These are phyloP conservation scores for Acronicta aceris DNA, from an alignment of 2,888 invertebrate species.

Conservation along the genomic window DNA sequence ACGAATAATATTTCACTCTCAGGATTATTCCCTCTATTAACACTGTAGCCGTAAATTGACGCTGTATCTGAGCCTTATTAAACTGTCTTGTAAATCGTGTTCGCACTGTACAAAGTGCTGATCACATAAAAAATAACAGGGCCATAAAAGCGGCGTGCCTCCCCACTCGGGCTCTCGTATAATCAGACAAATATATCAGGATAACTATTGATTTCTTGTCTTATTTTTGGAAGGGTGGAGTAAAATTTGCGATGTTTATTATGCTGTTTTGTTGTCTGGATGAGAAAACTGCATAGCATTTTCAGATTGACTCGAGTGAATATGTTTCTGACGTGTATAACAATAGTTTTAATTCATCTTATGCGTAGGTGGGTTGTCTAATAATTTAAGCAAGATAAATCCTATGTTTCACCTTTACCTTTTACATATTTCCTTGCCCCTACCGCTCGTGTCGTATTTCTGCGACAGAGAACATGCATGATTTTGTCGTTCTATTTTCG, in stretches of 20 bases:
- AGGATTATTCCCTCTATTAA: constrained; percentile 50
- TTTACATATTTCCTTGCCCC: too few species aligned
- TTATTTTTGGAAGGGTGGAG: constrained; percentile 46
- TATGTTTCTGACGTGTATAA: too few species aligned
- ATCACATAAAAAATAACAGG: constrained; percentile 83
- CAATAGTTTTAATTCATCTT: too few species aligned
- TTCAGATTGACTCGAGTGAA: not conserved
- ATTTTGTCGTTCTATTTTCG: too few species aligned
- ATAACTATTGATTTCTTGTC: constrained; percentile 59
- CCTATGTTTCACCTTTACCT: too few species aligned
- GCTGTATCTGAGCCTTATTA: constrained; percentile 65
- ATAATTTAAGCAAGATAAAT: too few species aligned
- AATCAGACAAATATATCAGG: constrained; percentile 60
- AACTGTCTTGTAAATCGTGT: constrained; percentile 67
- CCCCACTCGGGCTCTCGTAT: constrained; percentile 58
- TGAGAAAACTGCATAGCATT: not conserved
- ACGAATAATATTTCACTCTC: constrained; percentile 53
- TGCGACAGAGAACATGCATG: too few species aligned
- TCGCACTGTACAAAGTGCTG: constrained; percentile 69
- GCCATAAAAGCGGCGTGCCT: constrained; percentile 68
- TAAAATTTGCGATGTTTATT: constrained; percentile 29
- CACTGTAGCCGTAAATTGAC: constrained; percentile 54
- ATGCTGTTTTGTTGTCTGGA: constrained; percentile 15
- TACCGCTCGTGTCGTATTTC: too few species aligned
- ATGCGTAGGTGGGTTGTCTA: too few species aligned